Evolutionary conservation across 2,888 invertebrate species (phyloP), one percentile per base, ranked within the genome.

Genomic region (Drosophila acutilabella): DNA sequence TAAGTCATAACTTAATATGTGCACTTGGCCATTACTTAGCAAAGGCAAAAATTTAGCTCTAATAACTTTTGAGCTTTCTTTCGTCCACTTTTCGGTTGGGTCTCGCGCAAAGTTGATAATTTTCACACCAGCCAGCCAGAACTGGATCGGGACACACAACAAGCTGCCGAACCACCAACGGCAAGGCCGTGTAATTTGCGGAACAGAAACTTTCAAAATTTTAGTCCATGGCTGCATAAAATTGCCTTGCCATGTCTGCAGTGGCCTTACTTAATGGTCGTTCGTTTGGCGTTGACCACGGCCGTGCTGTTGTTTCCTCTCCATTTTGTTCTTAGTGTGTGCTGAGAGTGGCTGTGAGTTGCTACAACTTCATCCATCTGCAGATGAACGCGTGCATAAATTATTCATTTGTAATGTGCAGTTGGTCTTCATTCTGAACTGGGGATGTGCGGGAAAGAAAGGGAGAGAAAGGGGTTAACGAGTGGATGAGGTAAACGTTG

Each of bases 1-100:
- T 91, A 90, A 91, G 90, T 84, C 89, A 90, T 90, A 90, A 91
- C 90, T 90, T 89, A 91, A 90, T 91, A 88, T 86, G 88, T 81
- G 88, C 85, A 89, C 81, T 89, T 69, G 85, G 73, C 71, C 84
- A 87, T 84, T 84, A 87, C 88, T 89, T 87, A 81, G 88, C 76
- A 57, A 81, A 73, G 78, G 89, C 84, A 86, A 83, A 86, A 88
- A 80, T 83, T 71, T 69, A 70, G 81, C 84, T 74, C 84, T 83
- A 88, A 83, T 83, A 83, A 83, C 78, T 83, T 78, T 80, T 70
- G 66, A 70, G 74, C 68, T 73, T 62, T 70, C 78, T 80, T 86
- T 66, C 69, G 71, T 74, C 81, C 66, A 64, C 68, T 74, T 80
- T 74, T 74, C 40, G 58, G 50, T 78, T 42, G 64, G 38, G 52